Evolutionary conservation across 2,888 invertebrate genomes (phyloP).

Genomic region (Hylaea fasciaria): DNA sequence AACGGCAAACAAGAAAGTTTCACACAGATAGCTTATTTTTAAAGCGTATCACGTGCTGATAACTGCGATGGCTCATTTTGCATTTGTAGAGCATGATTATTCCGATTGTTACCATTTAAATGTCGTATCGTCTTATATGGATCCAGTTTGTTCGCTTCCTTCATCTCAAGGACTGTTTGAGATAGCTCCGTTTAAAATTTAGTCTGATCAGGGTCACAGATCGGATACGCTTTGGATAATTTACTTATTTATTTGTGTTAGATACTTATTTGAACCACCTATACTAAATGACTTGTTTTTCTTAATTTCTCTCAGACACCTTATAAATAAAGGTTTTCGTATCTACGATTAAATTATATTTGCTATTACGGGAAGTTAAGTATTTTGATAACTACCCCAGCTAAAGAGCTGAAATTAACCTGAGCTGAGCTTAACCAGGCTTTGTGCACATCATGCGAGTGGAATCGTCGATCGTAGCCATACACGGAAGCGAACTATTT

Average conservation of each 20-base stretch:
- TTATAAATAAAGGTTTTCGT: too few relatives aligned
- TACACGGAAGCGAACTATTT: conserved; percentile 61
- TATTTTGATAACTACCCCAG: not conserved
- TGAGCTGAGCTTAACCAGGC: not conserved
- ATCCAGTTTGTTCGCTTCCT: conserved; percentile 54
- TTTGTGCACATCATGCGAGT: conserved; percentile 33
- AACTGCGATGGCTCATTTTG: conserved; percentile 31
- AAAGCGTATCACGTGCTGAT: conserved; percentile 60
- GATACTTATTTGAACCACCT: not conserved
- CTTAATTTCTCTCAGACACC: too few relatives aligned
- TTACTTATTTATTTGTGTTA: not conserved
- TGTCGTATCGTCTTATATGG: conserved; percentile 41
- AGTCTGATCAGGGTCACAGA: not conserved
- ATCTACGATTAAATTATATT: too few relatives aligned
- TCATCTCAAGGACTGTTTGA: conserved; percentile 46
- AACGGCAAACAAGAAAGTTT: conserved; percentile 77
- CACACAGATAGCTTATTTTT: conserved; percentile 61
- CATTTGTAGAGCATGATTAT: conserved; percentile 32
- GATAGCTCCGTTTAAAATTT: conserved; percentile 20
- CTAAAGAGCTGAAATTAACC: not conserved
- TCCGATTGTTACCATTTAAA: conserved; percentile 31
- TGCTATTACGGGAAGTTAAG: too few relatives aligned
- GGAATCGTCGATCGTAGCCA: conserved; percentile 41
- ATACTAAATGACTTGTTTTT: too few relatives aligned
- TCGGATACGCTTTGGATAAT: not conserved